A percentile compares a stretch with the other conserved stretches of the same genome.
phyloP scores from a whole-genome alignment of 2,113 vertebrate genomes.

The Halichoeres trimaculatus region DNA sequence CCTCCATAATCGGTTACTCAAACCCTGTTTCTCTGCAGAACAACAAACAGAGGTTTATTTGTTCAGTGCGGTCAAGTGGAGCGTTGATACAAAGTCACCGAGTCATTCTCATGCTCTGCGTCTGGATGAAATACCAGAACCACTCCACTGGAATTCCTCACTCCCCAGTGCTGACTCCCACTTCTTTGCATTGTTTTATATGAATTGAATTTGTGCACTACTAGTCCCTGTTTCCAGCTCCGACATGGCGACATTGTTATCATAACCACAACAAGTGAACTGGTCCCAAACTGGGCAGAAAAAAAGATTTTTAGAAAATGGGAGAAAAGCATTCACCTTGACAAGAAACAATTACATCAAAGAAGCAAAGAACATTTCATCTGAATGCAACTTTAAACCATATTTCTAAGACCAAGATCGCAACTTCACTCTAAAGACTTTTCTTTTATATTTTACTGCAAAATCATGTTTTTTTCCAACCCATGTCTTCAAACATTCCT shows the following conservation, averaged over 20 bases:
- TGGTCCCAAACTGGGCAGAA: conserved; percentile 2
- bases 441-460: background rate
- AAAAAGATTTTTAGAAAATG: no score
- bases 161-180: conserved; percentile 67
- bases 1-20: conserved; percentile 53
- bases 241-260: conserved; percentile 53
- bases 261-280: conserved; percentile 16
- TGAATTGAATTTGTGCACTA: conserved; percentile 25
- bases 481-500: background rate
- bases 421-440: no score
- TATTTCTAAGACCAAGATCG: no score
- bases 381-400: no score
- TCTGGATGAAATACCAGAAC: conserved; percentile 64
- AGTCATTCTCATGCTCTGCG: conserved; percentile 60
- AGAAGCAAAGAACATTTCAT: no score
- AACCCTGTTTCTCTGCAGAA: conserved; percentile 43
- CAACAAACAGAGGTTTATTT: conserved; percentile 76
- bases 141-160: conserved; percentile 68
- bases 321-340: no score
- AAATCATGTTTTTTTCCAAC: background rate
- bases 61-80: conserved; percentile 60
- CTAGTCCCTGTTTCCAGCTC: conserved; percentile 57
- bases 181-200: conserved; percentile 59
- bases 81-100: conserved; percentile 45
- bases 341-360: no score